Base-by-base conservation (phyloP, 2,113 vertebrate species). In the Hypanus sabinus region DNA sequence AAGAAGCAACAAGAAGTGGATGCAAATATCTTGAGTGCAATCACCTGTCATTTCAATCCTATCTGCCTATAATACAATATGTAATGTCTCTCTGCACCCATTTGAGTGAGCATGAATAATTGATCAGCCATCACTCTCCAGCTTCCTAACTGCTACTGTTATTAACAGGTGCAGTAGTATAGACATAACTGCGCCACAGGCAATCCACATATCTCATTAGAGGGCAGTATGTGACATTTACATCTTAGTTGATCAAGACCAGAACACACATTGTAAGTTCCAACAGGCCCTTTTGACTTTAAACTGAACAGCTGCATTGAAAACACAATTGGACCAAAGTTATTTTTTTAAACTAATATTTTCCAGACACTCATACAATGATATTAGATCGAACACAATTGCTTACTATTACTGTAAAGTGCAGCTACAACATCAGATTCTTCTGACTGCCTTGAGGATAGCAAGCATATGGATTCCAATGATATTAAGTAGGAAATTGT, bases 91-190 rank as follows among this genome's bases (percentile, higher is more conserved):
- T 90, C 12, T 65, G n/a, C 85, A 90, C 60, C 20, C 33, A 65
- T 62, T 33, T 20, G 60, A 16, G 46, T 87, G 83, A 93, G 70
- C 68, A 93, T 93, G 70, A 93, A 73, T 93, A 93, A 93, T 93
- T 73, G 85, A 90, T 65, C 85, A 65, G 5, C 30, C 70, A 71
- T 70, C 33, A 33, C 70, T 75, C 38, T 2, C 55, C 70, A 30
- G 85, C 91, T 30, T 93, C 20, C 36, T 27, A 55, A 20, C 60
- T 75, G 22, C 68, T 93, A 38, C 68, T 92, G 65, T 71, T 24
- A 6, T 46, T 33, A 73, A 93, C 91, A 93, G 91, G 68, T 73
- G 70, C 71, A 27, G 38, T 73, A 16, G 91, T 92, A 38, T 71
- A 65, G 33, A 33, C 90, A 92, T 38, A 71, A 92, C 68, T 92